These are phyloP conservation scores for Cynopterus brachyotis DNA, from an alignment of 2,113 vertebrate genomes.

Conservation along the genomic window DNA sequence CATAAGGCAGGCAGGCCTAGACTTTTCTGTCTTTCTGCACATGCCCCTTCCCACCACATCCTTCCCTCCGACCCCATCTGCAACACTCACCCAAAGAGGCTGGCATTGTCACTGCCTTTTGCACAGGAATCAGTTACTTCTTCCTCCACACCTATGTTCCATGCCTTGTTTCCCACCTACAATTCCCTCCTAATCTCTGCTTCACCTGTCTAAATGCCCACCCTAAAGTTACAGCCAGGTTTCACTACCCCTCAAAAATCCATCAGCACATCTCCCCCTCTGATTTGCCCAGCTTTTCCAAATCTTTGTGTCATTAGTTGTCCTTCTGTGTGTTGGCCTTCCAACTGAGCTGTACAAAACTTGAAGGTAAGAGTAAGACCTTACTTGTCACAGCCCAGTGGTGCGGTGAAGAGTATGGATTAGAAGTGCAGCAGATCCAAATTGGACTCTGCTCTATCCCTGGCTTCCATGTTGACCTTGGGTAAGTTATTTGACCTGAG, in stretches of 20 bases:
- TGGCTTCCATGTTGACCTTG: background rate
- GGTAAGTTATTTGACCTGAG: constrained; percentile 5
- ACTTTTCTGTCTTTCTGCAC: background rate
- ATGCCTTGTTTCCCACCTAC: background rate
- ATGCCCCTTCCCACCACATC: background rate
- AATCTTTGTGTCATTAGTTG: background rate
- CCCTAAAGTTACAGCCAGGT: background rate
- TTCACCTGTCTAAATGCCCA: background rate
- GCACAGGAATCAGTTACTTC: background rate
- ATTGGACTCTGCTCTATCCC: background rate
- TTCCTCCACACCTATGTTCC: background rate
- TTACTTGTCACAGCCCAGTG: background rate
- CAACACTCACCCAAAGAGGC: background rate
- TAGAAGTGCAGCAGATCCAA: background rate
- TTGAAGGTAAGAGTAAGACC: background rate
- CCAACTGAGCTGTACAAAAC: background rate
- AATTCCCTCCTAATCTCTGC: background rate
- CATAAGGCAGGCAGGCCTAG: background rate
- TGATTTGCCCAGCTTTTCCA: background rate
- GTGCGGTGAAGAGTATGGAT: too few relatives aligned
- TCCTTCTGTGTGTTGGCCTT: background rate
- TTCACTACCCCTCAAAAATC: background rate
- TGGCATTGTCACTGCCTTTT: background rate
- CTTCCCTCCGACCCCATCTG: background rate
- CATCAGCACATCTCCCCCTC: background rate